Evolutionary conservation across 2,888 invertebrate genomes (phyloP).

Genomic region (Hyalella azteca): DNA sequence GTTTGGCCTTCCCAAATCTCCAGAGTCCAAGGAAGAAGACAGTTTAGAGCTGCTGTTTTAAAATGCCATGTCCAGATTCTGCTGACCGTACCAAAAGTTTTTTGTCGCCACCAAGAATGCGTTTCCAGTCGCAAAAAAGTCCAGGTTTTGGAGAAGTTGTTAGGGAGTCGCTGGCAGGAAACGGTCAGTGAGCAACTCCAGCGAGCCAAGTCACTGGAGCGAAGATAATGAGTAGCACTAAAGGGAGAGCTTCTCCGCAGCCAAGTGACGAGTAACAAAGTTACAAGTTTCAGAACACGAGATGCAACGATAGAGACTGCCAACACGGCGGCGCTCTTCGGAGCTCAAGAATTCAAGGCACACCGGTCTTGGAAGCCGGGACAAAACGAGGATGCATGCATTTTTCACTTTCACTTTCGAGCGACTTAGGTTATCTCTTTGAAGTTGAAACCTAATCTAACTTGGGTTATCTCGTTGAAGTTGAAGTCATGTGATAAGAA

Average conservation of each 20-base stretch:
- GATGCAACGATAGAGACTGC: constrained; percentile 17
- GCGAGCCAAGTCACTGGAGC: constrained; percentile 24
- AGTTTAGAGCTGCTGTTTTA: constrained; percentile 18
- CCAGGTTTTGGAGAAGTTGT: constrained; percentile 19
- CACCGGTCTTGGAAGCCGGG: too few relatives aligned
- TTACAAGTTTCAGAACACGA: not conserved
- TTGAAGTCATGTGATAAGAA: too few relatives aligned
- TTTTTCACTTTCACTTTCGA: too few relatives aligned
- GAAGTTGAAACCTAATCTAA: too few relatives aligned
- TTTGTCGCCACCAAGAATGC: constrained; percentile 15
- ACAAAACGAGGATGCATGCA: too few relatives aligned
- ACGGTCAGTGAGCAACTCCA: constrained; percentile 1
- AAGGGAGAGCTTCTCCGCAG: not conserved
- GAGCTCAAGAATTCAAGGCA: too few relatives aligned
- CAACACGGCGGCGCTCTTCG: too few relatives aligned
- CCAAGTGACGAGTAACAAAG: constrained; percentile 15
- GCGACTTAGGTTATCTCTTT: too few relatives aligned
- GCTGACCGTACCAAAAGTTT: constrained; percentile 15
- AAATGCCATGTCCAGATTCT: constrained; percentile 8
- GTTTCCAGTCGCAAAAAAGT: constrained; percentile 7
- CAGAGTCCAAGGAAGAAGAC: too few relatives aligned
- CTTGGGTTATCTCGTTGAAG: too few relatives aligned
- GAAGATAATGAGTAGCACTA: constrained; percentile 25
- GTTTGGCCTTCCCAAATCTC: too few relatives aligned
- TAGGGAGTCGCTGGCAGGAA: not conserved